These are phyloP conservation scores for Mus caroli DNA, from an alignment of 2,797 vertebrate species.

Conservation along the genomic window DNA sequence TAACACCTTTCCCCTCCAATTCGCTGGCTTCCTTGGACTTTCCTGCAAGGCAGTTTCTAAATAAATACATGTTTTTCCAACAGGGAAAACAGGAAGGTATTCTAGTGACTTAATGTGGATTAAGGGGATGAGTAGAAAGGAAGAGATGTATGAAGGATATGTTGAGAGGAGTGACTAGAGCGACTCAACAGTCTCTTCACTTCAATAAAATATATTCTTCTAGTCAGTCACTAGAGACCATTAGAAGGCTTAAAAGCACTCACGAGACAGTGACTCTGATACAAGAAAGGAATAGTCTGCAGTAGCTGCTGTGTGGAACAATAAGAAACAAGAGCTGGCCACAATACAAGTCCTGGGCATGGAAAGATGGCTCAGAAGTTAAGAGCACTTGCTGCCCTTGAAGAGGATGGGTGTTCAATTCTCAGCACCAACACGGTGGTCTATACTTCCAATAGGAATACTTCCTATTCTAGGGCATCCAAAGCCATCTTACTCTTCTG, in stretches of 20 bases:
- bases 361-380: not conserved
- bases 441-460: not conserved
- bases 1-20: constrained; percentile 41
- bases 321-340: constrained; percentile 12
- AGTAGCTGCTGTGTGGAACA: constrained; percentile 21
- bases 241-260: not conserved
- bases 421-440: not conserved
- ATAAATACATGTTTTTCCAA: constrained; percentile 82
- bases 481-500: not conserved
- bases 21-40: constrained; percentile 59
- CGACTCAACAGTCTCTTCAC: constrained; percentile 38
- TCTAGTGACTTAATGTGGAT: constrained; percentile 50
- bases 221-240: not conserved
- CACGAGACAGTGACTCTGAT: not conserved
- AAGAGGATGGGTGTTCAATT: not conserved
- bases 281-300: not conserved
- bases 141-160: not conserved
- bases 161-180: constrained; percentile 24
- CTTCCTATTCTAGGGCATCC: no score
- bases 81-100: constrained; percentile 27
- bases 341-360: not conserved
- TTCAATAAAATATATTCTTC: constrained; percentile 63
- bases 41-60: constrained; percentile 65
- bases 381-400: not conserved
- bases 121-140: constrained; percentile 58